Conservation (phyloP, 1,140 invertebrate genomes). For the Oncopodura yosiiana region DNA sequence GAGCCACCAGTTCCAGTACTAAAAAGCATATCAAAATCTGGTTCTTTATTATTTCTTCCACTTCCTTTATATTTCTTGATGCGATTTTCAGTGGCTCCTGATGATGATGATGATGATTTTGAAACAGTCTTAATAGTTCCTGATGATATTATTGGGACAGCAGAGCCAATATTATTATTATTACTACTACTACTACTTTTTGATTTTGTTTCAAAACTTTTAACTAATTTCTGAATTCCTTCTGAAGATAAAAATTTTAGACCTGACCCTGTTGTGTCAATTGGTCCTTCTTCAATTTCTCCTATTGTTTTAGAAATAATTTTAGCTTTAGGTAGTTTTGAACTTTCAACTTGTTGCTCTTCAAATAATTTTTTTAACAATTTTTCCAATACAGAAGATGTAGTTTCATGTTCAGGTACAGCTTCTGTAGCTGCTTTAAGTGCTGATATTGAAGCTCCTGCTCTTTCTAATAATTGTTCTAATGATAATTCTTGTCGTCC, state of each 20-base stretch:
- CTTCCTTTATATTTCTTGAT: neutral
- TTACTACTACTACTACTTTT: neutral
- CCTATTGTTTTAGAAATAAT: neutral
- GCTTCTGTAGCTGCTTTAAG: neutral
- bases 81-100: constrained; percentile 1
- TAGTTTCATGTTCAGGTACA: too few relatives aligned
- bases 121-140: neutral
- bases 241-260: constrained; percentile 8
- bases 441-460: too few relatives aligned
- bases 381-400: constrained; percentile 18
- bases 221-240: constrained; percentile 13
- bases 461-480: too few relatives aligned
- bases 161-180: neutral
- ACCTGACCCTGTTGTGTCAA: neutral
- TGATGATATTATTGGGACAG: too few relatives aligned
- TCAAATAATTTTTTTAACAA: constrained; percentile 28
- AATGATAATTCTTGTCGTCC: too few relatives aligned
- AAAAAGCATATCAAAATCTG: constrained; percentile 32
- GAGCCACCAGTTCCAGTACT: constrained; percentile 16
- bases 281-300: neutral
- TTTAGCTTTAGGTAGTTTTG: too few relatives aligned
- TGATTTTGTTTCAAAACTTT: constrained; percentile 12
- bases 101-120: neutral
- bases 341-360: constrained; percentile 19
- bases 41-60: neutral